phyloP scores from a whole-genome alignment of 2,888 invertebrate genomes.

The Drosophila mimica region DNA sequence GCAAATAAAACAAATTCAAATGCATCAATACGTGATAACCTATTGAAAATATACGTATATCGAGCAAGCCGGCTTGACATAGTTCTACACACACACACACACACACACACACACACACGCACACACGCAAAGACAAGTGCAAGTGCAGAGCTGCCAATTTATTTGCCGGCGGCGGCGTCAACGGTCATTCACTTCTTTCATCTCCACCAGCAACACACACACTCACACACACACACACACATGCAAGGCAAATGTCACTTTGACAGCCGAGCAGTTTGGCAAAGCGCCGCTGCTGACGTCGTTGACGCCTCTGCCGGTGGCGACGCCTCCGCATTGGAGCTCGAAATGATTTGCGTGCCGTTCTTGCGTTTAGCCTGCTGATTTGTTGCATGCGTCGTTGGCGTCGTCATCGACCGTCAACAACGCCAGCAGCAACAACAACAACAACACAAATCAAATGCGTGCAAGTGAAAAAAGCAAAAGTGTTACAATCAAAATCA shows the following conservation, averaged over 20 bases:
- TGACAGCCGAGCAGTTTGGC: constrained; percentile 55
- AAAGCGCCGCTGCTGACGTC: constrained; percentile 30
- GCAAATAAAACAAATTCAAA: constrained; percentile 24
- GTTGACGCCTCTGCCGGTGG: constrained; percentile 31
- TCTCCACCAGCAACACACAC: constrained; percentile 2
- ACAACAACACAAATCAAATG: constrained; percentile 37
- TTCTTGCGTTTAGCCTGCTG: constrained; percentile 74
- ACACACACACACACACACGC: constrained; percentile 4
- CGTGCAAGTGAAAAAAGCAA: constrained; percentile 73
- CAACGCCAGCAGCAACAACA: constrained; percentile 38
- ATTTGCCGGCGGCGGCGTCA: constrained; percentile 45
- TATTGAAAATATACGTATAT: constrained; percentile 16
- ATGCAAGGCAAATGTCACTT: constrained; percentile 60
- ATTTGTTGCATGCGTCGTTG: constrained; percentile 80
- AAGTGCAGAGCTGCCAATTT: constrained; percentile 47
- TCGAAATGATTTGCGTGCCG: constrained; percentile 72
- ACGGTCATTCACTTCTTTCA: constrained; percentile 61
- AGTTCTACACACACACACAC: constrained; percentile 34
- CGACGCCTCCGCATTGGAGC: constrained; percentile 57
- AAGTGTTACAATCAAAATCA: constrained; percentile 62
- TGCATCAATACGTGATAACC: constrained; percentile 51
- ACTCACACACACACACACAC: constrained; percentile 7
- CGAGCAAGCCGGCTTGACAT: constrained; percentile 30
- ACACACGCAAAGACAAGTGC: constrained; percentile 62
- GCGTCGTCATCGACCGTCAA: constrained; percentile 64